Evolutionary conservation across 1,140 invertebrate genomes (phyloP), one percentile per base, ranked within the genome.

Genomic region (Drosophila murphyi): DNA sequence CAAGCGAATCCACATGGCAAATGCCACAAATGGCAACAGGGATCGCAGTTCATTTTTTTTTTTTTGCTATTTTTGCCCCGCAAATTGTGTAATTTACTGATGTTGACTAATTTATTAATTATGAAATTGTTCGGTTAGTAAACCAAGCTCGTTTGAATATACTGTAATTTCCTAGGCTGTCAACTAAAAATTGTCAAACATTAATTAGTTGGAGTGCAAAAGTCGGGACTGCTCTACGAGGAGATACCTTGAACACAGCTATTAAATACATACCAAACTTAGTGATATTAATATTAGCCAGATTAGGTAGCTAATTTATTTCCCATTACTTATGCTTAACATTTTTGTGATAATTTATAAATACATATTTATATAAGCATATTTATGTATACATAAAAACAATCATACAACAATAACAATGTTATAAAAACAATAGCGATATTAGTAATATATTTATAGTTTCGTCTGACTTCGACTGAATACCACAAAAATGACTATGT

Each of bases 1-100:
- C 62, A 68, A 59, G 73, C 20, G 68, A 76, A 77, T 72, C 55
- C 10, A 51, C 72, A 48, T 37, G 32, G 48, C 48, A 45, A 20
- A 20, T 48, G 48, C 41, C 8, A 72, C 45, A 39, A 69, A 47
- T 54, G 39, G 37, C 12, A 61, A 77, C 3, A 61, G 64, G 71
- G 61, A 70, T 61, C 52, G 59, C 32, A 32, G 28, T 48, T 20
- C 28, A 54, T 31, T 12, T 12, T 12, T 39, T 52, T 61, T 47
- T 61, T 12, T 8, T 64, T 10, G 39, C 8, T 5, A 47, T 31
- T 70, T 52, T 2, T 20, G 20, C 20, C 20, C 20, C 20, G 20
- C 20, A 20, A 20, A 20, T 20, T 20, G 20, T 20, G 20, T 20
- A 20, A 20, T 20, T 20, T 39, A 31, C 59, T 48, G 3, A 10